A percentile compares a stretch with the other conserved stretches of the same genome.
phyloP scores from a whole-genome alignment of 2,888 invertebrate genomes.

The Archips crataeganus region DNA sequence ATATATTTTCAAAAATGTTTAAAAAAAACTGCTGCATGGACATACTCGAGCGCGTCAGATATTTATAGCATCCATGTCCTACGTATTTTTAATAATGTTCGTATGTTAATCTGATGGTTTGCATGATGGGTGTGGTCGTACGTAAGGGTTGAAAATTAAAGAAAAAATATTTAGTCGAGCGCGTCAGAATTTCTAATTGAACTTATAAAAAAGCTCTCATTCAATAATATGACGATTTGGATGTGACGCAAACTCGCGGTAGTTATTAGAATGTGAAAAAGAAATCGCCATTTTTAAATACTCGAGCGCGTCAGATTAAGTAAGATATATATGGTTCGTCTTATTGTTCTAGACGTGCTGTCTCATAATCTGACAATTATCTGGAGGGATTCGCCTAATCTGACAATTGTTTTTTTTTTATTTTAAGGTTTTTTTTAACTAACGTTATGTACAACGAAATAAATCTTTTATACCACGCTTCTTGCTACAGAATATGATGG shows the following conservation, averaged over 20 bases:
- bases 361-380: slow-evolving; percentile 35
- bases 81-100: not conserved
- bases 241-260: slow-evolving; percentile 22
- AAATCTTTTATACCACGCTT: not conserved
- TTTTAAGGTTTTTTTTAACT: too few species aligned
- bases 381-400: slow-evolving; percentile 20
- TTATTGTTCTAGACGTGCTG: slow-evolving; percentile 24
- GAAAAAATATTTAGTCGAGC: slow-evolving; percentile 20
- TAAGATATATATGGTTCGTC: slow-evolving; percentile 26
- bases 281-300: slow-evolving; percentile 30
- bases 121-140: not conserved
- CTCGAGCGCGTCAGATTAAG: slow-evolving; percentile 33
- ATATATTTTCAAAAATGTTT: too few species aligned
- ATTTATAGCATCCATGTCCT: too few species aligned
- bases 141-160: slow-evolving; percentile 6
- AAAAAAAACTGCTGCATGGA: too few species aligned
- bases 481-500: slow-evolving; percentile 86
- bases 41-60: too few species aligned
- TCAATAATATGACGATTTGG: slow-evolving; percentile 28
- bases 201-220: slow-evolving; percentile 12
- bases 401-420: not conserved
- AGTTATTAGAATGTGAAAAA: slow-evolving; percentile 25
- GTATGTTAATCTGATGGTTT: not conserved
- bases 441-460: too few species aligned
- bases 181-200: slow-evolving; percentile 25